phyloP scores from a whole-genome alignment of 2,888 invertebrate species.

The Teleogryllus oceanicus region DNA sequence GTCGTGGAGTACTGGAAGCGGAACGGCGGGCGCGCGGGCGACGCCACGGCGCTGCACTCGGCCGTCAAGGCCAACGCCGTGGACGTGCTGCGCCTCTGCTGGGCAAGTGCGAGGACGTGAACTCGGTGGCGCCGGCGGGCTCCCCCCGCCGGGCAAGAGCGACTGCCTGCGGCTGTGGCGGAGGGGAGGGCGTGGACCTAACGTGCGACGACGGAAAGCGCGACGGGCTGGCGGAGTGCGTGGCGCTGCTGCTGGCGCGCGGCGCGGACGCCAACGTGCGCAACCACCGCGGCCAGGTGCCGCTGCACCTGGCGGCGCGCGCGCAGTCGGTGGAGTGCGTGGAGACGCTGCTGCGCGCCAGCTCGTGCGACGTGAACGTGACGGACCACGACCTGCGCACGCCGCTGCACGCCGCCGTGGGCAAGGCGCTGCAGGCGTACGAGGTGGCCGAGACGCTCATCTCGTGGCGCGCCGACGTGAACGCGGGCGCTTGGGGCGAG shows the following conservation, averaged over 20 bases:
- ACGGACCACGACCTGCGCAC: constrained; percentile 78
- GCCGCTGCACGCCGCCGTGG: constrained; percentile 77
- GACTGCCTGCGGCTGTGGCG: constrained; percentile 70
- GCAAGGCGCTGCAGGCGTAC: constrained; percentile 76
- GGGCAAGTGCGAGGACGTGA: constrained; percentile 69
- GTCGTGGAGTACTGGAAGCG: constrained; percentile 52
- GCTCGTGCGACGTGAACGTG: constrained; percentile 68
- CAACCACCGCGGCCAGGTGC: constrained; percentile 77
- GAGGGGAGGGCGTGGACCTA: constrained; percentile 69
- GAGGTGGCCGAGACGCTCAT: constrained; percentile 76
- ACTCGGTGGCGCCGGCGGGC: constrained; percentile 66
- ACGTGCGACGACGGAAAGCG: constrained; percentile 68
- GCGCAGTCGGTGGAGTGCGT: constrained; percentile 78
- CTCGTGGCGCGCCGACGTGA: constrained; percentile 77
- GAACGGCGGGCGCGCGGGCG: constrained; percentile 35
- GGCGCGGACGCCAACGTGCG: constrained; percentile 71
- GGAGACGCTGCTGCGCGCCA: constrained; percentile 68
- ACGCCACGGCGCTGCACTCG: constrained; percentile 77
- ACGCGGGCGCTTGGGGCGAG: constrained; percentile 72
- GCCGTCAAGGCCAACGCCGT: constrained; percentile 79
- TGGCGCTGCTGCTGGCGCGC: constrained; percentile 67
- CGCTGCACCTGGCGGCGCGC: constrained; percentile 79
- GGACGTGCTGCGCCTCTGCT: constrained; percentile 77
- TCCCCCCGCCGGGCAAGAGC: constrained; percentile 74
- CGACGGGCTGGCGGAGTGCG: constrained; percentile 80